Evolutionary conservation across 1,140 invertebrate species (phyloP), one percentile per base, ranked within the genome.

Genomic region (Xylocopa sonorina): DNA sequence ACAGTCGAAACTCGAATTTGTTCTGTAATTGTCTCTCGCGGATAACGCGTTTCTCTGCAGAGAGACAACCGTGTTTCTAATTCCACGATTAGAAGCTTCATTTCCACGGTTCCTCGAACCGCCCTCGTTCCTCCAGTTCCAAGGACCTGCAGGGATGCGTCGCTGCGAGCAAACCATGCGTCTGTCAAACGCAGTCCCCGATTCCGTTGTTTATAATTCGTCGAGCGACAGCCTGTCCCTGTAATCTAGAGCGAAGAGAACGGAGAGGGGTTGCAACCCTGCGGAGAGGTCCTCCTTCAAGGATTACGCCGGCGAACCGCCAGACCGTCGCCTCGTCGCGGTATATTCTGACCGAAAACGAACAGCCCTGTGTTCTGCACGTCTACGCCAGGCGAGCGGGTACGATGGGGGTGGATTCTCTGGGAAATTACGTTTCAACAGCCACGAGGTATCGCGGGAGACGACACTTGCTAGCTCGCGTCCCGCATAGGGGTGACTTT

Each of bases 171-270:
- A n/a, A n/a, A n/a, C n/a, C n/a, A n/a, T n/a, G n/a, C 51, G 51
- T 9, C 24, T 34, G 51, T 71, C 51, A 71, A 71, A 55, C 34
- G 18, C 68, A 57, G 34, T 18, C 18, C 53, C 46, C 46, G 29
- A 43, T 51, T 29, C 3, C 9, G 64, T 74, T 64, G 72, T 74
- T 74, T 64, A 74, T 64, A 74, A 51, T 74, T 63, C 32, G 64
- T 14, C 12, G 18, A 68, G 38, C 24, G 64, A 12, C 6, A 6
- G 34, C n/a, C 18, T 18, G 62, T 43, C 43, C 24, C 34, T 41
- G 72, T 74, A 74, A 74, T 64, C 72, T 27, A 74, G 64, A 74
- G 63, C 48, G 9, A 2, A 24, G 58, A 18, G 58, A 2, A 9
- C 10, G 0, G 7, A 5, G 3, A 24, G 43, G 24, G 29, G 16